Base-by-base conservation (phyloP, 2,113 vertebrate genomes). In the Argyrosomus japonicus region DNA sequence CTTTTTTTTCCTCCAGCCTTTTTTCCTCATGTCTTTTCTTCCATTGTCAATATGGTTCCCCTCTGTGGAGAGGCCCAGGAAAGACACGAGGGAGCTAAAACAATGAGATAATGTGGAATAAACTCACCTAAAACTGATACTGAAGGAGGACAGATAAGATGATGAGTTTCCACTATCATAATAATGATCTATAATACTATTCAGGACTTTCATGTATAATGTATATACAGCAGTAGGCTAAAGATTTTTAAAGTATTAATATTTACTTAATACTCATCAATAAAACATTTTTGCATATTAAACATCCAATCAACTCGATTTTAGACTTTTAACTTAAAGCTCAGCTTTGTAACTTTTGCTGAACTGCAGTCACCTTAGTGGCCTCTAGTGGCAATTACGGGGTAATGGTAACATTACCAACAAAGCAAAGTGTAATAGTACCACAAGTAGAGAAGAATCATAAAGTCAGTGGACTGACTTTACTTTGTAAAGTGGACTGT, bases 1-100 rank as follows among this genome's bases (percentile, higher is more conserved):
- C 53, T 40, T 53, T 19, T 62, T 69, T 29, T 56, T 74, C 25
- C 45, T 14, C 45, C 45, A 5, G 9, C 15, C 5, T 58, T 32
- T 68, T 29, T 40, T 3, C 23, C 50, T 14, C 4, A 17, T 25
- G 18, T 72, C 40, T 74, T 64, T 84, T 81, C 63, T 79, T 68
- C 62, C 51, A 18, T 27, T 73, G 77, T 64, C 63, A 67, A 18
- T 65, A n/a, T 43, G 72, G 53, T 86, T 80, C 51, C 67, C 76
- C 36, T 84, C 61, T 57, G 14, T 54, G 48, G 29, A 78, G 36
- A 86, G 40, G 3, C n/a, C 25, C 58, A n/a, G 70, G 6, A 67
- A 56, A 77, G 68, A 71, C 68, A 47, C 29, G 62, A 73, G 13
- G 21, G 47, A 58, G 47, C 32, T 29, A n/a, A 62, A 27, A 71